Evolutionary conservation across 35 echinoderm and acorn worm species (phyloP).

Genomic region (Stichopus chloronotus): DNA sequence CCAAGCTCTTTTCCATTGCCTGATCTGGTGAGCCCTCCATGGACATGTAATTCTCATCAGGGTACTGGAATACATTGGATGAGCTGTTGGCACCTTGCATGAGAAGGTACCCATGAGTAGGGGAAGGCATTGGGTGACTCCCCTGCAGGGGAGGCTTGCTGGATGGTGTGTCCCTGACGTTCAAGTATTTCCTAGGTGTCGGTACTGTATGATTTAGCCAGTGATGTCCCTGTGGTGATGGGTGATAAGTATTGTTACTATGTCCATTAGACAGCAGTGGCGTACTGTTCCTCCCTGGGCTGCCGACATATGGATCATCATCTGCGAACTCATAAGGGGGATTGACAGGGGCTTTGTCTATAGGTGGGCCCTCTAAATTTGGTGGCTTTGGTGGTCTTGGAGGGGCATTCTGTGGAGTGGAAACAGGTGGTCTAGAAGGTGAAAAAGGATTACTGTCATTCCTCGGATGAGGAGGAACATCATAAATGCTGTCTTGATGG

Average conservation of each 20-base stretch:
- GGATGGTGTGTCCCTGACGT: slow-evolving; percentile 42
- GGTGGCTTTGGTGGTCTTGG: slow-evolving; percentile 55
- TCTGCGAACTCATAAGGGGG: slow-evolving; percentile 12
- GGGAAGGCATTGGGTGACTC: background rate
- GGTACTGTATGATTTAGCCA: slow-evolving; percentile 45
- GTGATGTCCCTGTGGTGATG: slow-evolving; percentile 45
- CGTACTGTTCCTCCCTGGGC: background rate
- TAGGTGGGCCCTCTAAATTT: slow-evolving; percentile 16
- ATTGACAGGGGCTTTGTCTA: slow-evolving; percentile 40
- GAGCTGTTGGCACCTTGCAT: slow-evolving; percentile 45
- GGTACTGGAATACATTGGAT: slow-evolving; percentile 51
- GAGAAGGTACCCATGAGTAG: slow-evolving; percentile 32
- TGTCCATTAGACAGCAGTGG: slow-evolving; percentile 32
- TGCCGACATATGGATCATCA: slow-evolving; percentile 41
- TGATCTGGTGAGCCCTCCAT: slow-evolving; percentile 23
- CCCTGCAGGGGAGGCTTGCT: background rate
- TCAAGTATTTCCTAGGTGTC: slow-evolving; percentile 49
- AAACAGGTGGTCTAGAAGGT: background rate
- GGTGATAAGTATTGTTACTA: background rate
- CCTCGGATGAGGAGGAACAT: slow-evolving; percentile 15
- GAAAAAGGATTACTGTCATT: slow-evolving; percentile 50
- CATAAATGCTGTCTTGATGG: slow-evolving; percentile 22
- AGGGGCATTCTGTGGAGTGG: slow-evolving; percentile 54
- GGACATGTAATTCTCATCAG: slow-evolving; percentile 53
- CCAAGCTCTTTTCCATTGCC: background rate